These are phyloP conservation scores for Orthonychiurus folsomi DNA, from an alignment of 2,888 invertebrate genomes.

Conservation along the genomic window DNA sequence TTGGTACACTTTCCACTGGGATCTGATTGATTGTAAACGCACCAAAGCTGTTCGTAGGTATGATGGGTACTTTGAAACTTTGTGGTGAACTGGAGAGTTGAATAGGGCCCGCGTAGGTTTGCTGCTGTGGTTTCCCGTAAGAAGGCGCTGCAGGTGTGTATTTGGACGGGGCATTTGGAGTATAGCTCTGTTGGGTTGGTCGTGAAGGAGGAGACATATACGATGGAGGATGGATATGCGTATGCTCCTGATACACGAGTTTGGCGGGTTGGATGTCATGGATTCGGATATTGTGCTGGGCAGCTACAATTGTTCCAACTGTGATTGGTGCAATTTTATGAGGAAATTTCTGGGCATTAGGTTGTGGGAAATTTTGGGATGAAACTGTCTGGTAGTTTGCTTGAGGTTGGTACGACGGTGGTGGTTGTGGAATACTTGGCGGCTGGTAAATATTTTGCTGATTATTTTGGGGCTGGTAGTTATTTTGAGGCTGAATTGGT, in stretches of 20 bases:
- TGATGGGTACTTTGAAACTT: slow-evolving; percentile 18
- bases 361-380: not conserved
- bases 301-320: slow-evolving; percentile 23
- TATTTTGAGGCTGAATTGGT: not conserved
- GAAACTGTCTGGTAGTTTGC: no score
- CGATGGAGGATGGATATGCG: slow-evolving; percentile 9
- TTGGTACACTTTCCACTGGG: slow-evolving; percentile 14
- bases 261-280: slow-evolving; percentile 32
- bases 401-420: not conserved
- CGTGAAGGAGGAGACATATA: slow-evolving; percentile 7
- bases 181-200: not conserved
- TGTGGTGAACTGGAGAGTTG: slow-evolving; percentile 10
- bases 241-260: slow-evolving; percentile 38
- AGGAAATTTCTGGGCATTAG: not conserved
- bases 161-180: not conserved
- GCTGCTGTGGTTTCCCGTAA: slow-evolving; percentile 5
- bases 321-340: slow-evolving; percentile 21
- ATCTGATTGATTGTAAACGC: slow-evolving; percentile 18
- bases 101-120: not conserved
- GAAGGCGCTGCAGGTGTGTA: not conserved
- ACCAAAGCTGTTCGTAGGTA: slow-evolving; percentile 12
- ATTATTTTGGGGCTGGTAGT: not conserved
- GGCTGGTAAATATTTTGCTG: not conserved
- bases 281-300: slow-evolving; percentile 19
- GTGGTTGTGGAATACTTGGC: not conserved